Conservation (phyloP, 2,797 vertebrate species). For the Pangasius larnaudii region DNA sequence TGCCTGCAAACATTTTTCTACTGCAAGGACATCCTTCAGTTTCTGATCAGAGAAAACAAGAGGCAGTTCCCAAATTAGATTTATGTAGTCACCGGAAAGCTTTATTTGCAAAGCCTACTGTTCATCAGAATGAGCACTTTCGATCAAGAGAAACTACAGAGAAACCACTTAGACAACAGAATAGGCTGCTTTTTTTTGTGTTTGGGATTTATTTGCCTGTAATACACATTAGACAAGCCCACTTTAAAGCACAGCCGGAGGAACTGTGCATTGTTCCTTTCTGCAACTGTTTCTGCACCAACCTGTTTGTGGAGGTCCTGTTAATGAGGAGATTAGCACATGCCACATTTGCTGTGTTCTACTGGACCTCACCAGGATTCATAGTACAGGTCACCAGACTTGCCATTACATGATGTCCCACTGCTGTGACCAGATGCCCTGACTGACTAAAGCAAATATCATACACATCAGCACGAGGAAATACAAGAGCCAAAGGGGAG, state of each 20-base stretch:
- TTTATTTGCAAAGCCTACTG: conserved; percentile 58
- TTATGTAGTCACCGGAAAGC: conserved; percentile 59
- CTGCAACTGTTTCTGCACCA: not conserved
- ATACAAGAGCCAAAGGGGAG: not conserved
- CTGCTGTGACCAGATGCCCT: not conserved
- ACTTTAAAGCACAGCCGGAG: conserved; percentile 57
- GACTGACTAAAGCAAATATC: not conserved
- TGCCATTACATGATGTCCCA: not conserved
- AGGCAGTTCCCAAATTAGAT: conserved; percentile 58
- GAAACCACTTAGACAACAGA: not conserved
- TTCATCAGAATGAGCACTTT: conserved; percentile 49
- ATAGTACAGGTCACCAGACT: not conserved
- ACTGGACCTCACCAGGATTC: not conserved
- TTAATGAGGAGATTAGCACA: conserved; percentile 34
- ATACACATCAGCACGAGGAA: not conserved
- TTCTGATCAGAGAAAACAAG: conserved; percentile 48
- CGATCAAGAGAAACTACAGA: conserved; percentile 20
- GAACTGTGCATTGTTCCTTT: not conserved
- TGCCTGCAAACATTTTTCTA: conserved; percentile 49
- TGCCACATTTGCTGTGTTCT: not conserved
- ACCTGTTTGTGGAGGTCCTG: conserved; percentile 6
- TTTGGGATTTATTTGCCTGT: not conserved
- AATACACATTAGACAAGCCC: conserved; percentile 58
- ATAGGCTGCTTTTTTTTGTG: conserved; percentile 57
- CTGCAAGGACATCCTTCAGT: conserved; percentile 52